Evolutionary conservation across 2,797 vertebrate genomes (phyloP), one percentile per base, ranked within the genome.

Genomic region (Lepilemur ruficaudatus): DNA sequence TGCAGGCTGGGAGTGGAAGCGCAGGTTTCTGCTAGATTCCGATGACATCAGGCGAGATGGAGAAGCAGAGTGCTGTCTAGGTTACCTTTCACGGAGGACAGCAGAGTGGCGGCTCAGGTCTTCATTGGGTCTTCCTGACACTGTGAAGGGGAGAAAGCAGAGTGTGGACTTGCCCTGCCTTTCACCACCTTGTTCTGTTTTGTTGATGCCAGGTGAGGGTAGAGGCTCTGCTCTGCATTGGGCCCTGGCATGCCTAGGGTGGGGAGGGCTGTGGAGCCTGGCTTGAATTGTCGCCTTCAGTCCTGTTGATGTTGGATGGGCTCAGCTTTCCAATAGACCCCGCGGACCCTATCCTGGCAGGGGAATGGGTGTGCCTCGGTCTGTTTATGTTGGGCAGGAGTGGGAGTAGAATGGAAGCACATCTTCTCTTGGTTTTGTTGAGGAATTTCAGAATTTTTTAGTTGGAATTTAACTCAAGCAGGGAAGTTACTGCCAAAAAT

Each of bases 241-340:
- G 43, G 23, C 4, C 13, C 5, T 28, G 32, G 2, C 10, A 30
- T 2, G 0, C 12, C 41, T 5, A 1, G 0, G 0, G 1, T 52
- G 22, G 67, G 13, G 30, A 14, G 7, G 11, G 13, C 25, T 23
- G n/a, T n/a, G 20, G 11, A 50, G 15, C 23, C 38, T 67, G 41
- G 6, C 32, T 41, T 32, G 32, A 5, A 65, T 17, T 14, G 6
- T 28, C 1, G 1, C n/a, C 15, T 17, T 91, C 0, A 12, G 7
- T 38, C n/a, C 20, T 79, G 4, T 1, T 59, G 2, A 35, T 8
- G 35, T 38, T 15, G 28, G 78, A n/a, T 10, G 43, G 43, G 38
- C 52, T 73, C 12, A 69, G 35, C 38, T 85, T 57, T 14, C 59
- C 30, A 20, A 12, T 70, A 3, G 12, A 48, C 25, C 75, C 38